Conservation (phyloP, 2,888 invertebrate species). For the Antheraea assamensis region DNA sequence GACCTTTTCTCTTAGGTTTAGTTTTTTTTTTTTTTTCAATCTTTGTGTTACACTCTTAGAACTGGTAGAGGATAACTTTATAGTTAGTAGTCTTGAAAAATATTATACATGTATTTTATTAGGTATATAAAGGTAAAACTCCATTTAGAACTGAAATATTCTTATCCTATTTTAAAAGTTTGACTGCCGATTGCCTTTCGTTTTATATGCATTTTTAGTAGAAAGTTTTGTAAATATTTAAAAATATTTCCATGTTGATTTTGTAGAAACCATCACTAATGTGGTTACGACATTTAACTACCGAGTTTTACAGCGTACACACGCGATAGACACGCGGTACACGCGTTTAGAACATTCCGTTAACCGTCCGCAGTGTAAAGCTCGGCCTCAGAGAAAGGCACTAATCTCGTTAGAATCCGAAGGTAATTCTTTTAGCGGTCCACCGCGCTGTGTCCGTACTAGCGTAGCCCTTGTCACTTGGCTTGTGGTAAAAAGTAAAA, state of each 20-base stretch:
- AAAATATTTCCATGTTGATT: not conserved
- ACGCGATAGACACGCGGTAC: too few species aligned
- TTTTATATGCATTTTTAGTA: not conserved
- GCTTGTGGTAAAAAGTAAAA: not conserved
- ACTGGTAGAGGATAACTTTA: too few species aligned
- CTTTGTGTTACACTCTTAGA: too few species aligned
- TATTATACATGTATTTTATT: too few species aligned
- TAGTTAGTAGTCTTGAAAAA: too few species aligned
- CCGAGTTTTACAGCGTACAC: not conserved
- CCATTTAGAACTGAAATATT: too few species aligned
- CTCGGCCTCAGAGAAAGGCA: constrained; percentile 44
- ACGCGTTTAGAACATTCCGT: constrained; percentile 4
- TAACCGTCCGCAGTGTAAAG: constrained; percentile 16
- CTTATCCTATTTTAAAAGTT: too few species aligned
- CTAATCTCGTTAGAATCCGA: constrained; percentile 54
- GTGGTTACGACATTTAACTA: constrained; percentile 5
- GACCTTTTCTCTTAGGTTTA: too few species aligned
- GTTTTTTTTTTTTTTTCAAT: too few species aligned
- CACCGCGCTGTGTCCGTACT: constrained; percentile 37
- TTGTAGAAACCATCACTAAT: constrained; percentile 1
- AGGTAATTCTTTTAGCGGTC: constrained; percentile 57
- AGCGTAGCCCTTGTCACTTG: constrained; percentile 47
- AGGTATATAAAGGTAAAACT: too few species aligned
- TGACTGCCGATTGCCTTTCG: not conserved
- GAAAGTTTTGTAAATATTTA: constrained; percentile 3